Percentiles rank a stretch among this genome's conserved stretches.
Conservation (phyloP, 2,797 vertebrate genomes). For the Enteromius fasciolatus region DNA sequence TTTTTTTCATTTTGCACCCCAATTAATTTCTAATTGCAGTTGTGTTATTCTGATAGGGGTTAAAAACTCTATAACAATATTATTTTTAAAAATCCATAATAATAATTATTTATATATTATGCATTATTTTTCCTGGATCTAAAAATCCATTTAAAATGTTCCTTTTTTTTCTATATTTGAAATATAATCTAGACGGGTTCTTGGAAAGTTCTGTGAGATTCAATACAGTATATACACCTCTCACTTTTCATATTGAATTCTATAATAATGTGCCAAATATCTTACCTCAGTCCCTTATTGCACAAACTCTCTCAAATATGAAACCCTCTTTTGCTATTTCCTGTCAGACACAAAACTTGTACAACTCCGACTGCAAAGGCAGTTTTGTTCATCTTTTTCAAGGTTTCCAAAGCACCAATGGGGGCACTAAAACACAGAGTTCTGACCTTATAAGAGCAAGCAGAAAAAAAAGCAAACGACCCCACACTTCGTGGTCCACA, state of each 20-base stretch:
- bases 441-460: slow-evolving; percentile 42
- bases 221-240: no score
- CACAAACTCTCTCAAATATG: slow-evolving; percentile 8
- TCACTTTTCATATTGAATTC: neutral
- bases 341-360: slow-evolving; percentile 5
- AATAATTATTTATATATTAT: neutral
- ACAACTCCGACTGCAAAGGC: neutral
- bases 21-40: no score
- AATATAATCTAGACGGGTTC: neutral
- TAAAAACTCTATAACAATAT: no score
- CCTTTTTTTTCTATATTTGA: neutral
- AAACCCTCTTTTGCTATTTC: slow-evolving; percentile 4
- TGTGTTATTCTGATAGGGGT: no score
- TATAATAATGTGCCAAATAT: neutral
- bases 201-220: neutral
- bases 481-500: slow-evolving; percentile 16
- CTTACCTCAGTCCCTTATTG: neutral
- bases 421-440: slow-evolving; percentile 33
- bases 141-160: no score
- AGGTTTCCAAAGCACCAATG: slow-evolving; percentile 1
- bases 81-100: no score
- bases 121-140: no score
- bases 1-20: no score
- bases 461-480: slow-evolving; percentile 26
- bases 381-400: slow-evolving; percentile 11